A percentile compares a stretch with the other conserved stretches of the same genome.
These are phyloP conservation scores for Rhyacophila brunnea DNA, from an alignment of 1,140 invertebrate genomes.

Conservation along the genomic window DNA sequence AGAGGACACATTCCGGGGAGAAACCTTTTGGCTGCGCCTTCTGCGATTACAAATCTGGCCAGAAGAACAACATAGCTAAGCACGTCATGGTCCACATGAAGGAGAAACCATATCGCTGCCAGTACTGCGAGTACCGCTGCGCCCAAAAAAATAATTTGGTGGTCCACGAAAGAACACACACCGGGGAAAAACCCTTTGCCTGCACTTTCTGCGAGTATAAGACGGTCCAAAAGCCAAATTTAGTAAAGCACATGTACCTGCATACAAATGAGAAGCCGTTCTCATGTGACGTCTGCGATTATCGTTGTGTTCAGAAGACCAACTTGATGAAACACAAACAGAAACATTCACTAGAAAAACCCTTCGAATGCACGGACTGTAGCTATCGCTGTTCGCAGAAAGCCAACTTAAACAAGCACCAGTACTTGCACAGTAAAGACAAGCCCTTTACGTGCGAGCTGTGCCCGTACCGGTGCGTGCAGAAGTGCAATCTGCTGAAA, in stretches of 20 bases:
- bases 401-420: constrained; percentile 42
- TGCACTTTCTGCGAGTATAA: constrained; percentile 64
- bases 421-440: constrained; percentile 44
- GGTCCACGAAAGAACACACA: constrained; percentile 60
- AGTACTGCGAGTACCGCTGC: constrained; percentile 68
- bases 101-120: constrained; percentile 71
- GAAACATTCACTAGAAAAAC: constrained; percentile 48
- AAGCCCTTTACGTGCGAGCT: constrained; percentile 43
- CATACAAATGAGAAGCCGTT: constrained; percentile 65
- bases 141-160: constrained; percentile 61
- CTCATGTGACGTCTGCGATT: constrained; percentile 62
- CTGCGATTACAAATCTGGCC: constrained; percentile 74
- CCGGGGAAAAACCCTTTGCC: constrained; percentile 60
- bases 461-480: constrained; percentile 48
- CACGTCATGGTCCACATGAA: constrained; percentile 75
- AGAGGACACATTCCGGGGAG: constrained; percentile 60
- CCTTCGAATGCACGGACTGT: constrained; percentile 35
- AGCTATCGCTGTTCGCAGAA: constrained; percentile 43
- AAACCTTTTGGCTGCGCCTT: constrained; percentile 62
- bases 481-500: constrained; percentile 49
- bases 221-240: constrained; percentile 56
- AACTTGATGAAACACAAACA: constrained; percentile 53
- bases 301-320: constrained; percentile 52
- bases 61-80: constrained; percentile 73
- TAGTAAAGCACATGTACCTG: constrained; percentile 64